Evolutionary conservation across 2,888 invertebrate genomes (phyloP), one percentile per base, ranked within the genome.

Genomic region (Phengaris arion): DNA sequence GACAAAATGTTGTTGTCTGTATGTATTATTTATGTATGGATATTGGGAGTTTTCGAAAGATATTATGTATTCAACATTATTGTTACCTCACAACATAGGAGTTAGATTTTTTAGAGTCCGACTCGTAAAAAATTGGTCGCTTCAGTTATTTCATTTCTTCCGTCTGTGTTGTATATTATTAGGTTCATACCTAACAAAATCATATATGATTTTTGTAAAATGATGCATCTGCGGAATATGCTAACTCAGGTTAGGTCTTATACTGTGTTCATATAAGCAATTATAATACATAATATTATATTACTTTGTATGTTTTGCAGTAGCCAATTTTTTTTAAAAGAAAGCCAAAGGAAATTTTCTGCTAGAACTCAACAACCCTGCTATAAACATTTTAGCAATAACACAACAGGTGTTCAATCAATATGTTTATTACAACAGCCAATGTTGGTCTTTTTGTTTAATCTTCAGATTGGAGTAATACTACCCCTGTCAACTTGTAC

Each of bases 401-500:
- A 72, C 54, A 72, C 10, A 35, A 72, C 54, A 72, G 13, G 54
- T 54, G 9, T 72, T 52, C 52, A 22, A 22, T 51, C 54, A 69
- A 35, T 64, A 68, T 68, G 70, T 52, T 76, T 73, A 68, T 68
- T 74, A 7, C 48, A 72, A 72, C 48, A 51, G 70, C 54, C 54
- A 12, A 12, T 72, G 52, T 72, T 72, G 35, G 72, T 72, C 51
- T 52, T 72, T 68, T 55, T 74, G 68, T 74, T 68, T 48, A 15
- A 51, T 74, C 59, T 2, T 51, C 55, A 87, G 87, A 85, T 85
- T 83, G 87, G 89, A 87, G 88, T 89, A 87, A 85, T 85, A 85
- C 86, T 89, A 86, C 87, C 86, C 86, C 85, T 82, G 82, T 88
- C 87, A 85, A 87, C 86, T 87, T 93, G 92, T 93, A 93, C 84